Evolutionary conservation across 2,113 vertebrate genomes (phyloP).

Genomic region (Bubo blakistoni): DNA sequence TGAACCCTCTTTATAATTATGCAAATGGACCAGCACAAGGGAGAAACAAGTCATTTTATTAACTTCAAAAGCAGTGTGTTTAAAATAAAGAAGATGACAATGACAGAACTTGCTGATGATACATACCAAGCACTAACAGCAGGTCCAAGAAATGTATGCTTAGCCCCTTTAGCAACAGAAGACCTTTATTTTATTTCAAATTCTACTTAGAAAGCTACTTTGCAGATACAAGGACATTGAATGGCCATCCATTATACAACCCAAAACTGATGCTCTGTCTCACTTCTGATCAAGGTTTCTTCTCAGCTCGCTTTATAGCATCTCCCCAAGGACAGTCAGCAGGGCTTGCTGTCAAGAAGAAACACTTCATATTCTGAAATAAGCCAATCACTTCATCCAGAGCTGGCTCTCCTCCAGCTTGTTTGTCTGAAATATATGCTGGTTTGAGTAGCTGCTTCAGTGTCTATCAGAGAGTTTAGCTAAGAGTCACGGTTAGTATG

Average conservation of each 20-base stretch:
- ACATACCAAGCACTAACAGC: not conserved
- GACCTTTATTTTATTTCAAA: not conserved
- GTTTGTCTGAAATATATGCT: not conserved
- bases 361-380: not conserved
- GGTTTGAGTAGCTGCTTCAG: not conserved
- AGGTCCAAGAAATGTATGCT: not conserved
- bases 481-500: not conserved
- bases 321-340: not conserved
- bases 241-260: not conserved
- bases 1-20: constrained; percentile 56
- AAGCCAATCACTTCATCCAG: not conserved
- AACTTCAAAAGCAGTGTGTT: constrained; percentile 29
- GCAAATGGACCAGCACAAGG: constrained; percentile 33
- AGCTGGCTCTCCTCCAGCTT: not conserved
- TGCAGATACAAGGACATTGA: not conserved
- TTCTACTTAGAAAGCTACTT: not conserved
- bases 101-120: not conserved
- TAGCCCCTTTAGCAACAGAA: not conserved
- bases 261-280: not conserved
- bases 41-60: constrained; percentile 44
- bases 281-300: not conserved
- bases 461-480: not conserved
- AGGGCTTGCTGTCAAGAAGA: not conserved
- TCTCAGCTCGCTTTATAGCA: not conserved
- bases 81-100: constrained; percentile 16